Evolutionary conservation across 2,113 vertebrate genomes (phyloP), one percentile per base, ranked within the genome.

Genomic region (Microcebus griseorufus): DNA sequence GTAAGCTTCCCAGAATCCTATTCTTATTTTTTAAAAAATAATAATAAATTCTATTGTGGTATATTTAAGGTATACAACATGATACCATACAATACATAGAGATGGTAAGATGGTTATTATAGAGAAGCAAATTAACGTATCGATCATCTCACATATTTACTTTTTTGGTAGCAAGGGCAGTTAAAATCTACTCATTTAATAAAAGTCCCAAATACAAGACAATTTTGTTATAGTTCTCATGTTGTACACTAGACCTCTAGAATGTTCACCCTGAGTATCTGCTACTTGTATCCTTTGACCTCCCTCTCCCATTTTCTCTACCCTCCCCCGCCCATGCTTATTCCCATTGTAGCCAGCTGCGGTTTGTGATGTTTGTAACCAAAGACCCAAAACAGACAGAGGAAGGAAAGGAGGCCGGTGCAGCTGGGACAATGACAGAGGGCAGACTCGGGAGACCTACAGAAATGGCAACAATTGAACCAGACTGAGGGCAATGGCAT

Each of bases 41-140:
- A 48, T 73, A 70, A 51, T 75, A 51, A 93, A 39, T 90, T 65
- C 18, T 67, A 69, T 81, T 95, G 75, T 88, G 55, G 67, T 65
- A 53, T 92, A 92, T 95, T 92, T 92, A 88, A 87, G 76, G 67
- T 85, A 65, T 45, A n/a, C 55, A 73, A 64, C 55, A 92, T 86
- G 81, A 90, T 45, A 67, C 73, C 89, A 82, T 32, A 23, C 75
- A 75, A 86, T 65, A 55, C 89, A 92, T 88, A 92, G 75, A 95
- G 83, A 87, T 73, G 65, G 75, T 81, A 81, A 86, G 80, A 80
- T 62, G 75, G 94, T 92, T 92, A 65, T 82, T 86, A 81, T 75
- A 81, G 94, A 53, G 34, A 95, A 87, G 82, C 64, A 92, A 91
- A 92, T 86, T 95, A 91, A 18, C 81, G 64, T 91, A 79, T 85